phyloP scores from a whole-genome alignment of 1,140 invertebrate genomes.

The Camponotus floridanus region DNA sequence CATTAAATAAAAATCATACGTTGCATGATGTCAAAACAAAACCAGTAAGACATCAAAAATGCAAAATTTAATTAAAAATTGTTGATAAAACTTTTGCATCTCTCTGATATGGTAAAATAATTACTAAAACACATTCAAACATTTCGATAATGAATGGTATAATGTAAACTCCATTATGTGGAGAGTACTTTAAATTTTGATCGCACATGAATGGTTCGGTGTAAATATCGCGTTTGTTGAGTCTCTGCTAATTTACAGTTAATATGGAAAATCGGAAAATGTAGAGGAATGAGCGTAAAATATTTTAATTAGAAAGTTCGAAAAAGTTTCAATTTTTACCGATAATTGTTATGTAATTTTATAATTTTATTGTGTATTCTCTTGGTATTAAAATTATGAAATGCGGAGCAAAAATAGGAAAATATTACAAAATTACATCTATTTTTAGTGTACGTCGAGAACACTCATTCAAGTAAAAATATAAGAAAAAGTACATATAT shows the following conservation, averaged over 20 bases:
- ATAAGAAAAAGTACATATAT: background rate
- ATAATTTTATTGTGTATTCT: background rate
- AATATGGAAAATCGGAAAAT: conserved; percentile 17
- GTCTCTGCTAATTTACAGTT: conserved; percentile 2
- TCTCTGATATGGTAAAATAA: background rate
- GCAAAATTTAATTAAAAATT: conserved; percentile 10
- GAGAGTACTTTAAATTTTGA: conserved; percentile 8
- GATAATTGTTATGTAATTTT: background rate
- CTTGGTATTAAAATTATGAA: background rate
- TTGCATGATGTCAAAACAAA: background rate
- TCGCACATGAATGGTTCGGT: background rate
- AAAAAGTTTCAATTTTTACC: background rate
- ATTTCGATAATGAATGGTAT: background rate
- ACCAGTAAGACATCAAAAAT: background rate
- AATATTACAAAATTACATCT: background rate
- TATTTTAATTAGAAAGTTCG: background rate
- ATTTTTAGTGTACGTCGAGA: background rate
- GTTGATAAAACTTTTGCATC: background rate
- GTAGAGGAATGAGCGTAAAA: background rate
- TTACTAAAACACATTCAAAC: background rate
- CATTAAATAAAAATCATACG: no score
- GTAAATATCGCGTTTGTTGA: background rate
- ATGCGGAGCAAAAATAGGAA: background rate
- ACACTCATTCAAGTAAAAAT: background rate
- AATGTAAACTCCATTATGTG: background rate